Evolutionary conservation across 1,140 invertebrate genomes (phyloP), one percentile per base, ranked within the genome.

Genomic region (Drosophila funebris): DNA sequence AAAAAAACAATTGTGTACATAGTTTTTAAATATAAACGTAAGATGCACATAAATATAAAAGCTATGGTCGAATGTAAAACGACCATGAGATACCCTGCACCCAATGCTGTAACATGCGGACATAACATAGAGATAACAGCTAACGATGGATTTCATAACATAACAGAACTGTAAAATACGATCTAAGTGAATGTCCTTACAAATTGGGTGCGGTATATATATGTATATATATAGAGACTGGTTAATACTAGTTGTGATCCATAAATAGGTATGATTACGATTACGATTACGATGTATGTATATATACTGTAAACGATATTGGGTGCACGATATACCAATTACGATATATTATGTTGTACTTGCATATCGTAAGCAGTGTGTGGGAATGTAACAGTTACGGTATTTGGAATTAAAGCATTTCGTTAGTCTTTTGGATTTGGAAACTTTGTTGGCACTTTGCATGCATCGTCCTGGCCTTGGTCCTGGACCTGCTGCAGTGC

Each of bases 401-500:
- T 71, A 66, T 72, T 76, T 76, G 73, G 69, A 73, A 75, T 77
- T 90, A 84, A 81, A 90, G 87, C 75, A 68, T 76, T 76, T 64
- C 67, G 87, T 76, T 70, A 92, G 78, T 81, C 83, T 85, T 87
- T 92, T 84, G 61, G 67, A 78, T 77, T 91, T 90, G 78, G 90
- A 77, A 70, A 84, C 84, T 89, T 91, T 62, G 54, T 82, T 58
- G 58, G 62, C 54, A 81, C 66, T 54, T 85, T 66, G 63, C 56
- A 41, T 31, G 58, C 62, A 58, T 20, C 48, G 29, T 64, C 43
- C 33, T 27, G 37, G 37, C 14, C 33, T 36, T 36, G 4, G 20
- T 44, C 20, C 9, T n/a, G 16, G 60, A 8, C 27, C 27, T 56
- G 61, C 43, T 69, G 60, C 36, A 58, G 66, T 46, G 61, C 60